phyloP scores from a whole-genome alignment of 2,888 invertebrate species.

The Parthenolecanium corni region DNA sequence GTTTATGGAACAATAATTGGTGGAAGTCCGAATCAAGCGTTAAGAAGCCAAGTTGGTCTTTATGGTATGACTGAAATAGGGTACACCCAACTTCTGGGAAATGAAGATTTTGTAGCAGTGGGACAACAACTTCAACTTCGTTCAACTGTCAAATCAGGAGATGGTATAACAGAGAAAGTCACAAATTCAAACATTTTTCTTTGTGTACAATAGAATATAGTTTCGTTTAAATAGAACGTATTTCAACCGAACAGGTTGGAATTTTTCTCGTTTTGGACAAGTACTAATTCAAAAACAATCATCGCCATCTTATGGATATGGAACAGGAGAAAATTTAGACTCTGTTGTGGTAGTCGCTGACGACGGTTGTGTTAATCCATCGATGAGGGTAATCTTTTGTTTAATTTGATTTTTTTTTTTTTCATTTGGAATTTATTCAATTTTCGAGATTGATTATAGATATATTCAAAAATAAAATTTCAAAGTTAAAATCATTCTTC shows the following conservation, averaged over 20 bases:
- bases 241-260: constrained; percentile 2
- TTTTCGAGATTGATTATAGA: too few relatives aligned
- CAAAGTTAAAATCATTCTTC: background rate
- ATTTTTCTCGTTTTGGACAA: constrained; percentile 16
- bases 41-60: background rate
- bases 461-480: too few relatives aligned
- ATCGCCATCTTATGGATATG: constrained; percentile 2
- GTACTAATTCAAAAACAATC: constrained; percentile 1
- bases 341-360: constrained; percentile 12
- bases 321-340: constrained; percentile 13
- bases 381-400: constrained; percentile 6
- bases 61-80: constrained; percentile 5
- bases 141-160: constrained; percentile 4
- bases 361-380: constrained; percentile 12
- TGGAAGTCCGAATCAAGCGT: background rate
- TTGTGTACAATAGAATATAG: background rate
- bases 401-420: background rate
- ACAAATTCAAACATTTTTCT: background rate
- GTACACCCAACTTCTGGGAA: constrained; percentile 1
- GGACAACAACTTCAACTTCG: constrained; percentile 8
- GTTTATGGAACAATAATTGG: background rate
- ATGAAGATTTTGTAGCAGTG: constrained; percentile 2
- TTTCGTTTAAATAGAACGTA: background rate
- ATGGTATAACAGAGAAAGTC: constrained; percentile 1
- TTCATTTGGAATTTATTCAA: too few relatives aligned